These are phyloP conservation scores for Theristicus caerulescens DNA, from an alignment of 2,113 vertebrate genomes.

Conservation along the genomic window DNA sequence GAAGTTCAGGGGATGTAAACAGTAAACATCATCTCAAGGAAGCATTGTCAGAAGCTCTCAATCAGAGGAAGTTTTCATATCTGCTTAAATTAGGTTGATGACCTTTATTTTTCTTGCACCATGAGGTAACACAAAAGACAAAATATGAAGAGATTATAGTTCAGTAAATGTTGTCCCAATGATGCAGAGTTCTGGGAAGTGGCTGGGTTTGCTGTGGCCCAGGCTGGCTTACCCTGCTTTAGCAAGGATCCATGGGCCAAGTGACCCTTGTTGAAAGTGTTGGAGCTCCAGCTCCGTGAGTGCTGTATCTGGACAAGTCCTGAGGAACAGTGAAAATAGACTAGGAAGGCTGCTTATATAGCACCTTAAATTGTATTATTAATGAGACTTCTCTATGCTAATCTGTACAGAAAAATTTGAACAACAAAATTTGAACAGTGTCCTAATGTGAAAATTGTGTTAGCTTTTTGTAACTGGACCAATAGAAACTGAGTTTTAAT, in stretches of 20 bases:
- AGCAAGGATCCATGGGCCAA: neutral
- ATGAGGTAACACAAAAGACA: neutral
- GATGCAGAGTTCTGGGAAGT: rapidly evolving
- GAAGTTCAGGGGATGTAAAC: neutral
- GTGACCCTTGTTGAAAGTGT: neutral
- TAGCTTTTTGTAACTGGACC: neutral
- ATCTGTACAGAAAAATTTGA: neutral
- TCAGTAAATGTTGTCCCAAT: neutral
- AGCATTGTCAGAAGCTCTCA: neutral
- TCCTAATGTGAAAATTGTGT: neutral
- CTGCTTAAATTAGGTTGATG: neutral
- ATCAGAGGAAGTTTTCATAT: neutral
- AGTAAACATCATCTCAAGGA: neutral
- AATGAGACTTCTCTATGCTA: neutral
- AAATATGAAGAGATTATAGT: neutral
- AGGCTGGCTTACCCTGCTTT: neutral
- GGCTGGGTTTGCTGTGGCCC: neutral
- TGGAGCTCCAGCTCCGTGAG: neutral
- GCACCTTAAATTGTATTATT: neutral
- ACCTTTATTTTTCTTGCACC: neutral
- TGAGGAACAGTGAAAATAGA: neutral
- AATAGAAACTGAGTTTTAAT: neutral
- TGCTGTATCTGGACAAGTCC: neutral
- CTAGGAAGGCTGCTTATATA: neutral
- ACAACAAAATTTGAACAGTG: neutral